Evolutionary conservation across 2,888 invertebrate species (phyloP).

Genomic region (Pteria penguin): DNA sequence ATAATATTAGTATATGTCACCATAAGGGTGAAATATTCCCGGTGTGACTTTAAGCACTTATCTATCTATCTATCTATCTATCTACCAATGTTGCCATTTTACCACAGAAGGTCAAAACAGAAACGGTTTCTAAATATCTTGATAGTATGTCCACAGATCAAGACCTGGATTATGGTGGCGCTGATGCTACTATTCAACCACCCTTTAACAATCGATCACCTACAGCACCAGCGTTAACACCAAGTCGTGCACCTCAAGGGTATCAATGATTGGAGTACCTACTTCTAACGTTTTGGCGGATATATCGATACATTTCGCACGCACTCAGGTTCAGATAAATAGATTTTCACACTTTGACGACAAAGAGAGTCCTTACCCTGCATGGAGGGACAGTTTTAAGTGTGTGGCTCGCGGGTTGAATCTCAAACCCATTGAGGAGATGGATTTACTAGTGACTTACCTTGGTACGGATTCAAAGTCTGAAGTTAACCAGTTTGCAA

Average conservation of each 20-base stretch:
- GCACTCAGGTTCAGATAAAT: neutral
- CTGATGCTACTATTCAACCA: neutral
- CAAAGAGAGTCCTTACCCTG: neutral
- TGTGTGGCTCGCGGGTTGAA: neutral
- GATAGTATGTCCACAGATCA: neutral
- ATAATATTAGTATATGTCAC: too few species aligned
- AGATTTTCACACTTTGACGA: neutral
- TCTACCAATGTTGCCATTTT: neutral
- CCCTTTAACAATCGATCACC: neutral
- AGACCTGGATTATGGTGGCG: neutral
- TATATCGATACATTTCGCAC: neutral
- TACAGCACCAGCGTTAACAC: neutral
- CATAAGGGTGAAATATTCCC: too few species aligned
- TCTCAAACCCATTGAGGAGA: conserved; percentile 4
- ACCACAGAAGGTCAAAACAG: neutral
- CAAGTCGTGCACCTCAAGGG: neutral
- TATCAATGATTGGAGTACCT: neutral
- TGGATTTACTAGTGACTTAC: neutral
- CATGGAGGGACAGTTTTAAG: neutral
- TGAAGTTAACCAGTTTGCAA: neutral
- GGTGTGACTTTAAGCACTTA: too few species aligned
- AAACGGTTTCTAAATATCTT: neutral
- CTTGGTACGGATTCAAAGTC: conserved; percentile 2
- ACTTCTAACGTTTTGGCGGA: neutral
- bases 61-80: too few species aligned